phyloP scores from a whole-genome alignment of 1,140 invertebrate genomes.

The Mercenaria mercenaria region DNA sequence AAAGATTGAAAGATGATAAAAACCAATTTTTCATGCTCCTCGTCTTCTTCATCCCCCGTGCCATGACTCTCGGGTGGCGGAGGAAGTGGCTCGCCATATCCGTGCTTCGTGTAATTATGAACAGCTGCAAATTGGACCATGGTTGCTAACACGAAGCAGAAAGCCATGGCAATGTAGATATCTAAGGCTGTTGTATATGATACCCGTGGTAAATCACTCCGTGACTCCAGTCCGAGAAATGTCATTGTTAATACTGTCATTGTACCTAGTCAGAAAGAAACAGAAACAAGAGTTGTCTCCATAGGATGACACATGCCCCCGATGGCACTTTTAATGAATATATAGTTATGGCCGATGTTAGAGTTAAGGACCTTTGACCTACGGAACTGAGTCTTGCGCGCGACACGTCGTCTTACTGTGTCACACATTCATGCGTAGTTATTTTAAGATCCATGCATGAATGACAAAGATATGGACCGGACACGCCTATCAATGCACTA shows the following conservation, averaged over 20 bases:
- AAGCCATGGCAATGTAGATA: slow-evolving; percentile 95
- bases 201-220: slow-evolving; percentile 95
- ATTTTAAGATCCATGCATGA: no score
- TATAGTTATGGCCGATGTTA: no score
- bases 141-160: slow-evolving; percentile 95
- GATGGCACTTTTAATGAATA: no score
- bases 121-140: slow-evolving; percentile 93
- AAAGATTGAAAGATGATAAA: no score
- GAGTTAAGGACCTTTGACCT: no score
- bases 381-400: no score
- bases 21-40: slow-evolving; percentile 50
- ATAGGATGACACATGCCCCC: no score
- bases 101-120: slow-evolving; percentile 96
- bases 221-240: slow-evolving; percentile 94
- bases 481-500: no score
- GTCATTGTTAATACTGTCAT: slow-evolving; percentile 92
- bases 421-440: no score
- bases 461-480: no score
- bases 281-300: neutral
- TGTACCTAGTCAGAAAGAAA: slow-evolving; percentile 89
- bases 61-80: slow-evolving; percentile 55
- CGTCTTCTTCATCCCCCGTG: slow-evolving; percentile 68
- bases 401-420: no score
- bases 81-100: slow-evolving; percentile 90
- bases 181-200: slow-evolving; percentile 95